Conservation (phyloP, 2,888 invertebrate species). For the Cheilosia scutellata region DNA sequence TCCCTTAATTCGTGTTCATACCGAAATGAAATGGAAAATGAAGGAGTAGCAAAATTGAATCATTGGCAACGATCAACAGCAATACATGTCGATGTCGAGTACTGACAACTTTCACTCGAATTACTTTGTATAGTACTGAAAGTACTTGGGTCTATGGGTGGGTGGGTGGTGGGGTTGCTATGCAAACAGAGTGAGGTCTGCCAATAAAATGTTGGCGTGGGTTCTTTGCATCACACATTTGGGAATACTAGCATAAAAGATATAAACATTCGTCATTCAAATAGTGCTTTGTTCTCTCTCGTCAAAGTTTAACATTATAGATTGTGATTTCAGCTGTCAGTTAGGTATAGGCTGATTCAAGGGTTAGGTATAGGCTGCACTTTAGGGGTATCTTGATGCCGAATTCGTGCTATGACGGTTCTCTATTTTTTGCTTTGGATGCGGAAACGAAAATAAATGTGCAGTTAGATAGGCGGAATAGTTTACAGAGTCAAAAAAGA, state of each 20-base stretch:
- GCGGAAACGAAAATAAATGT: constrained; percentile 19
- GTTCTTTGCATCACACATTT: constrained; percentile 39
- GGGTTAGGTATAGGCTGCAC: constrained; percentile 24
- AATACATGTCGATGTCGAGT: constrained; percentile 19
- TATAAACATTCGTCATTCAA: not conserved
- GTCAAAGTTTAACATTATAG: constrained; percentile 22
- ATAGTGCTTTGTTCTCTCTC: not conserved
- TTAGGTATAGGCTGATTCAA: not conserved
- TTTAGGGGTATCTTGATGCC: constrained; percentile 16
- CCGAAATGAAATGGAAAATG: constrained; percentile 12
- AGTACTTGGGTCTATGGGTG: not conserved
- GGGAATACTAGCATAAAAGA: not conserved
- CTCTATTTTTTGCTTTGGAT: constrained; percentile 15
- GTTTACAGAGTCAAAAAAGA: not conserved
- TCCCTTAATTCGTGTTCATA: not conserved
- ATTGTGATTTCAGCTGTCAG: constrained; percentile 26
- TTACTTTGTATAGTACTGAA: constrained; percentile 31
- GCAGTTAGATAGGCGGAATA: not conserved
- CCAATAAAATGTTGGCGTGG: constrained; percentile 32
- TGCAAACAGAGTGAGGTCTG: not conserved
- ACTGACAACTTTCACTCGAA: constrained; percentile 47
- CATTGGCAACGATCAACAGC: constrained; percentile 30
- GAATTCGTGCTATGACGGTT: constrained; percentile 29
- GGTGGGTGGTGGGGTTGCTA: not conserved
- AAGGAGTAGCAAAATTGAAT: constrained; percentile 25